Evolutionary conservation across 1,140 invertebrate genomes (phyloP).

Genomic region (Thaumetopoea pityocampa): DNA sequence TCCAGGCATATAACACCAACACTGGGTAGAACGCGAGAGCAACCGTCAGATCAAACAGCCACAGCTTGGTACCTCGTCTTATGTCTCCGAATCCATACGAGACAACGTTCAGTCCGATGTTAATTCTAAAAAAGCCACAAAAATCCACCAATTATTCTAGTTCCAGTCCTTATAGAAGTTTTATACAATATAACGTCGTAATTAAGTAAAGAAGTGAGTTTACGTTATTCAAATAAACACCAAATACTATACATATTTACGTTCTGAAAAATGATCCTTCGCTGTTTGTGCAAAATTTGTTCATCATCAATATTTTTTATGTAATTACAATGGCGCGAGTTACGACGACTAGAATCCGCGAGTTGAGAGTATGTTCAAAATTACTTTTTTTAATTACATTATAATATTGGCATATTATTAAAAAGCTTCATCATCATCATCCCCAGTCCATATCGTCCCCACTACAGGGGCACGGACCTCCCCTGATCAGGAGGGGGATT

Average conservation of each 20-base stretch:
- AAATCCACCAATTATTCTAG: no score
- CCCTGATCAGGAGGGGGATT: no score
- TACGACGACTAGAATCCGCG: no score
- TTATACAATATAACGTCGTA: no score
- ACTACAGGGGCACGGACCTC: no score
- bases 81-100: conserved; percentile 69
- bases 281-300: conserved; percentile 3
- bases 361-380: no score
- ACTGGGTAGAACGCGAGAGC: conserved; percentile 69
- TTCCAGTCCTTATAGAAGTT: no score
- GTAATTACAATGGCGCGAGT: conserved; percentile 8
- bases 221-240: conserved; percentile 8
- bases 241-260: conserved; percentile 4
- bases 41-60: conserved; percentile 66
- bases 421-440: no score
- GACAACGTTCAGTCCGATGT: conserved; percentile 69
- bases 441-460: no score
- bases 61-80: conserved; percentile 61
- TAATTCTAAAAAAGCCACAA: conserved; percentile 52
- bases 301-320: conserved; percentile 7
- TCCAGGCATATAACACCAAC: conserved; percentile 59
- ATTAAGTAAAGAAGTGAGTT: conserved; percentile 1
- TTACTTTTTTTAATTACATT: no score
- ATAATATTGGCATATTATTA: no score
- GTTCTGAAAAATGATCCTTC: conserved; percentile 7